Evolutionary conservation across 2,113 vertebrate species (phyloP), one percentile per base, ranked within the genome.

Genomic region (Malaclemys terrapin): DNA sequence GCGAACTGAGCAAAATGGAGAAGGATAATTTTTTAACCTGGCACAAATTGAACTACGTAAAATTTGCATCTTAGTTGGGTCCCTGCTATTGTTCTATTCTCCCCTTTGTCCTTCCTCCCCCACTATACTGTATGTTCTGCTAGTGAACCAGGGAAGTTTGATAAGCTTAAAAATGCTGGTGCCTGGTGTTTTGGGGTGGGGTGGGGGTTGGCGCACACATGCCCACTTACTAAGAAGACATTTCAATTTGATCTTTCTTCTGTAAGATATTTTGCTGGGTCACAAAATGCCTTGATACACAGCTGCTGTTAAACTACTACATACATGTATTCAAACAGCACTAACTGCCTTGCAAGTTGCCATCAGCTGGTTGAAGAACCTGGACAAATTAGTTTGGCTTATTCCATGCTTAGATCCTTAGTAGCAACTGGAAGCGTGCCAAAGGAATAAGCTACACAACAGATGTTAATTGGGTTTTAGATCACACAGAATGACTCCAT

Each of bases 401-500:
- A 82, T 2, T 16, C 82, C 84, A 42, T 52, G 19, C 81, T 95
- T 89, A 69, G 49, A 84, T 75, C 80, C 81, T 97, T 85, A 88
- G 83, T 89, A 83, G 0, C 7, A 89, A 27, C 8, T 97, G 97
- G 96, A 95, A 94, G 38, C 1, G 1, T 0, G 29, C 96, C 97
- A 97, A 76, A 95, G 62, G 79, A 91, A 78, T 81, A 56, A 96
- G 88, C 45, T 49, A 31, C 45, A 59, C 92, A 93, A 81, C 95
- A 98, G 96, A 95, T 97, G 96, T 90, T 95, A 94, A 95, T 84
- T 93, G 92, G 81, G 76, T 87, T 81, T 89, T 20, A 89, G 87
- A 83, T 81, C 91, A 94, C 81, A 11, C 91, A 9, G 76, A 89
- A 59, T 24, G 79, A 49, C 72, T 96, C 94, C 88, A 92, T 79